Percentiles rank a stretch among this genome's conserved stretches.
These are phyloP conservation scores for Odontocolon sp. DNA, from an alignment of 2,888 invertebrate genomes.

Conservation along the genomic window DNA sequence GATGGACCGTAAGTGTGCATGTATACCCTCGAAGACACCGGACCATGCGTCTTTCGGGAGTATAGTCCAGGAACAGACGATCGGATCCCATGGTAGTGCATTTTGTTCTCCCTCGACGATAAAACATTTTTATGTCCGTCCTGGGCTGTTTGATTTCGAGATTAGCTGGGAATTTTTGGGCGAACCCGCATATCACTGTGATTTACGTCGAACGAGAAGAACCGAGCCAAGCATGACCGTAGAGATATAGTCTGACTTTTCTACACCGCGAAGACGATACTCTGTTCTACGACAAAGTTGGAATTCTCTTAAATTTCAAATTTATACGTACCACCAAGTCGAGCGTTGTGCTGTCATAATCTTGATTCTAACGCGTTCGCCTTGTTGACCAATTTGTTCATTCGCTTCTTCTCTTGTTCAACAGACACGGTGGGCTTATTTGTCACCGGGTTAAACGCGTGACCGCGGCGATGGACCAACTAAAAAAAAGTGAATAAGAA, in stretches of 20 bases:
- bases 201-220: conserved; percentile 76
- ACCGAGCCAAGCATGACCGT: conserved; percentile 40
- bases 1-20: conserved; percentile 27
- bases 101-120: conserved; percentile 68
- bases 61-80: conserved; percentile 60
- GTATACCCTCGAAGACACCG: conserved; percentile 26
- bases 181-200: conserved; percentile 81
- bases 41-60: conserved; percentile 64
- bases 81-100: conserved; percentile 61
- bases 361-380: conserved; percentile 78
- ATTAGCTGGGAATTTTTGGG: conserved; percentile 80
- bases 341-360: conserved; percentile 76
- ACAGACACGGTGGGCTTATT: conserved; percentile 77
- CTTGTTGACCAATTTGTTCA: conserved; percentile 72
- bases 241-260: conserved; percentile 46
- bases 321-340: conserved; percentile 73
- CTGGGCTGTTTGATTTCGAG: conserved; percentile 79
- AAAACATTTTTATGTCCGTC: conserved; percentile 80
- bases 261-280: conserved; percentile 53
- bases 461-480: conserved; percentile 21
- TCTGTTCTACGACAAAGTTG: conserved; percentile 61
- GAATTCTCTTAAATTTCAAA: conserved; percentile 80
- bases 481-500: neutral
- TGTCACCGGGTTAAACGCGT: conserved; percentile 66
- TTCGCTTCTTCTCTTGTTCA: conserved; percentile 49